phyloP scores from a whole-genome alignment of 2,888 invertebrate genomes.

The Pristionchus entomophagus region DNA sequence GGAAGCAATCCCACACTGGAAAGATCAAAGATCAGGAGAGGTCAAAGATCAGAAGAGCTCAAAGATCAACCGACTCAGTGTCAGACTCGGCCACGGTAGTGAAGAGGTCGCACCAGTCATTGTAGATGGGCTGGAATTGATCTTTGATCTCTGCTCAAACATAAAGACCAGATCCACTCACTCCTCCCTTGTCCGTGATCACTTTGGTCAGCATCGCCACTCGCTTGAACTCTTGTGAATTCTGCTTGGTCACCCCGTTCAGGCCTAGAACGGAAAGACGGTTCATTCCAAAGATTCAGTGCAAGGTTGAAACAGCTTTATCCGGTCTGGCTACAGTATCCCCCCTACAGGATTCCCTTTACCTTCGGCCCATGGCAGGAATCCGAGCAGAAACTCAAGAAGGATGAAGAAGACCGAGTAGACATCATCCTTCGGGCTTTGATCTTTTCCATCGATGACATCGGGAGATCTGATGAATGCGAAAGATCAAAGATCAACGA shows the following conservation, averaged over 20 bases:
- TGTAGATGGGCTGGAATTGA: not conserved
- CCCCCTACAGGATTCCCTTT: not conserved
- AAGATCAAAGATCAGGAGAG: not conserved
- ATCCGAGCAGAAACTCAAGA: conserved; percentile 37
- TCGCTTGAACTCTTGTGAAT: not conserved
- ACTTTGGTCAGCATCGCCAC: conserved; percentile 10
- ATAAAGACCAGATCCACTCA: too few relatives aligned
- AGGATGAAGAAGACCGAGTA: conserved; percentile 31
- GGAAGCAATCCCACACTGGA: not conserved
- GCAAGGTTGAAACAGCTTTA: too few relatives aligned
- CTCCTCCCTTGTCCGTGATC: conserved; percentile 34
- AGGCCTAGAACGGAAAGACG: not conserved
- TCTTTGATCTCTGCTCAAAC: not conserved
- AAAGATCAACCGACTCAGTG: not conserved
- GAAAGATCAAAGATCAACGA: too few relatives aligned
- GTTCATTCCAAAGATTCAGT: too few relatives aligned
- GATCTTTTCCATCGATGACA: not conserved
- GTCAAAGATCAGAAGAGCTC: not conserved
- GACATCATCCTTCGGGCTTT: conserved; percentile 25
- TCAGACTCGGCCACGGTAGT: conserved; percentile 6
- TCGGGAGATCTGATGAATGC: conserved; percentile 26
- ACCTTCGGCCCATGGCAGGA: conserved; percentile 1
- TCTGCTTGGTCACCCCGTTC: not conserved
- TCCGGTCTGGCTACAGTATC: not conserved
- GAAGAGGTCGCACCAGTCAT: conserved; percentile 40